Percentiles rank a stretch among this genome's conserved stretches.
These are phyloP conservation scores for Agapostemon virescens DNA, from an alignment of 2,888 invertebrate species.

Conservation along the genomic window DNA sequence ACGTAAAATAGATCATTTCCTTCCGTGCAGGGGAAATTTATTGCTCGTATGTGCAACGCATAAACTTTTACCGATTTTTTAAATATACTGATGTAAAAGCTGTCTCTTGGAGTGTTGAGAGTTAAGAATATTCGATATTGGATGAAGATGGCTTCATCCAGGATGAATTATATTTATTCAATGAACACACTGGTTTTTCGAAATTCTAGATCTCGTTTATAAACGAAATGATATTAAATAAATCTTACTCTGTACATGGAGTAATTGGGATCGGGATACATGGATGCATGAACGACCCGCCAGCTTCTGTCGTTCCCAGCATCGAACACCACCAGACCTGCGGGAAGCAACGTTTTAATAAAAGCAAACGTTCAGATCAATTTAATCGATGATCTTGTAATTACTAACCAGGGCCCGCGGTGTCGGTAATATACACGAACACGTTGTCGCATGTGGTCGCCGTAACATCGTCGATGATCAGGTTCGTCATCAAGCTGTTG, in stretches of 20 bases:
- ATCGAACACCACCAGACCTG: conserved; percentile 85
- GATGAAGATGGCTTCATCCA: too few species aligned
- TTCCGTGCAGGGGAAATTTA: too few species aligned
- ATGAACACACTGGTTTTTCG: neutral
- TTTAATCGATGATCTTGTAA: neutral
- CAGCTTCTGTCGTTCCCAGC: conserved; percentile 89
- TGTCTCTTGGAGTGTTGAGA: too few species aligned
- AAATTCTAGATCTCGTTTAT: neutral
- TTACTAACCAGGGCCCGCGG: conserved; percentile 87
- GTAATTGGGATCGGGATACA: conserved; percentile 92
- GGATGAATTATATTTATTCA: neutral
- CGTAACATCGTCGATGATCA: conserved; percentile 88
- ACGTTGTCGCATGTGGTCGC: conserved; percentile 88
- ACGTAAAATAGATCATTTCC: too few species aligned
- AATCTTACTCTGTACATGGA: conserved; percentile 80
- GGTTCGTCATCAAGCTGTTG: conserved; percentile 88
- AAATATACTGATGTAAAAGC: too few species aligned
- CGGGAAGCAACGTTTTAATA: neutral
- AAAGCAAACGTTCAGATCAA: neutral
- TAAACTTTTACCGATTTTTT: too few species aligned
- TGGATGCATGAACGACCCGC: conserved; percentile 90
- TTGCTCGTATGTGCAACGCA: too few species aligned
- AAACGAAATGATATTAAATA: neutral
- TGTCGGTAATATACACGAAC: conserved; percentile 90
- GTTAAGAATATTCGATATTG: too few species aligned